phyloP scores from a whole-genome alignment of 2,888 invertebrate species.

The Plagiodera versicolora region DNA sequence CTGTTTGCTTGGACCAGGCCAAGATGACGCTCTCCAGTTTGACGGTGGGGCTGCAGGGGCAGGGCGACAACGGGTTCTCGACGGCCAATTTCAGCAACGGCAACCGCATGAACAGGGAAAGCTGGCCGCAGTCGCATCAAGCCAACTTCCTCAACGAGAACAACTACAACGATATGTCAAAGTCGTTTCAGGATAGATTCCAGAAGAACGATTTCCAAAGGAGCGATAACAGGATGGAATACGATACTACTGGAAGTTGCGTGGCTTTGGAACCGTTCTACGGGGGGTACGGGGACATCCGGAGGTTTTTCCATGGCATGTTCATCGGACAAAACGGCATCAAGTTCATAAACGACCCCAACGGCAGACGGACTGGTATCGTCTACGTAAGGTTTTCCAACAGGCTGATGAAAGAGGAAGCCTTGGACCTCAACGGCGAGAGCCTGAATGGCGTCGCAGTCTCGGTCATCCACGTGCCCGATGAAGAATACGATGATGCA shows the following conservation, averaged over 20 bases:
- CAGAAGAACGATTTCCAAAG: constrained; percentile 29
- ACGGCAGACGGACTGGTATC: constrained; percentile 77
- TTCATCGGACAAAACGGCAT: constrained; percentile 79
- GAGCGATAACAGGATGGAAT: not conserved
- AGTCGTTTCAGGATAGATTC: constrained; percentile 26
- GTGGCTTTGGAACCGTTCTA: constrained; percentile 73
- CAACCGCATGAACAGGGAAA: constrained; percentile 13
- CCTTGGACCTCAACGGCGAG: constrained; percentile 67
- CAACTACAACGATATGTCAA: constrained; percentile 8
- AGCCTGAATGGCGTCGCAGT: constrained; percentile 69
- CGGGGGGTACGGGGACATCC: constrained; percentile 78
- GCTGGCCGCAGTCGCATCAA: constrained; percentile 17
- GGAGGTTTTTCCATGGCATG: constrained; percentile 78
- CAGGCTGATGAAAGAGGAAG: constrained; percentile 69
- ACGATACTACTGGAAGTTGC: constrained; percentile 53
- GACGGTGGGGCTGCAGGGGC: constrained; percentile 39
- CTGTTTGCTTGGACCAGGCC: constrained; percentile 51
- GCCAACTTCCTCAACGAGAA: constrained; percentile 8
- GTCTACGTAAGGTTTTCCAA: constrained; percentile 79
- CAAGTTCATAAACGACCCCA: constrained; percentile 80
- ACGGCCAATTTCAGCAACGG: constrained; percentile 17
- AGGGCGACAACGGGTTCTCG: constrained; percentile 48
- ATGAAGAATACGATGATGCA: constrained; percentile 73
- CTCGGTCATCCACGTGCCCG: constrained; percentile 68
- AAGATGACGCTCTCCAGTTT: constrained; percentile 65